A percentile compares a stretch with the other conserved stretches of the same genome.
Evolutionary conservation across 2,888 invertebrate species (phyloP).

Genomic region (Morinoia aosen): DNA sequence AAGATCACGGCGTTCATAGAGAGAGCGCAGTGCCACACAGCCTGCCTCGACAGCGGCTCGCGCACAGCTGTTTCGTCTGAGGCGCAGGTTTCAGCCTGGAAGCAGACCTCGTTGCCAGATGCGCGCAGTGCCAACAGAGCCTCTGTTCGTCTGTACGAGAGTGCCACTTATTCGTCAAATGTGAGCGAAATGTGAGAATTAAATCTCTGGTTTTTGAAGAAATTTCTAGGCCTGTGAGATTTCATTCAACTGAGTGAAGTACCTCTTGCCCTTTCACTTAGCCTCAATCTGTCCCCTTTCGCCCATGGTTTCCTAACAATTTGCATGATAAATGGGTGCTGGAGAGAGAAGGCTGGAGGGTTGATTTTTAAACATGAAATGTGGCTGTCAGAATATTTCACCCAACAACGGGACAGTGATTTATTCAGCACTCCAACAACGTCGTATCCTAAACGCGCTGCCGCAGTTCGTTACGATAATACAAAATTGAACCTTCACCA

Average conservation of each 20-base stretch:
- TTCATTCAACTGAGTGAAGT: neutral
- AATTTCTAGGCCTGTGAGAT: neutral
- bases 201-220: neutral
- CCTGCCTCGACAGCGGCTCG: neutral
- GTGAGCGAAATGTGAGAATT: neutral
- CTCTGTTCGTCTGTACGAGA: neutral
- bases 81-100: constrained; percentile 24
- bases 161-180: neutral
- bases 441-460: too few relatives aligned
- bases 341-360: neutral
- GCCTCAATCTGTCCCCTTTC: neutral
- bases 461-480: too few relatives aligned
- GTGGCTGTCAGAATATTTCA: too few relatives aligned
- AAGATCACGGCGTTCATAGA: neutral
- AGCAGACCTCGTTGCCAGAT: neutral
- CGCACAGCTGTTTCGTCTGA: constrained; percentile 33
- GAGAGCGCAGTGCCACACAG: neutral
- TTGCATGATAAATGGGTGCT: neutral
- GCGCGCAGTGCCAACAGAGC: constrained; percentile 15
- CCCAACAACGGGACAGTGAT: too few relatives aligned
- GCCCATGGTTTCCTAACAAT: neutral
- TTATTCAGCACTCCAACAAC: too few relatives aligned
- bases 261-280: neutral
- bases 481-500: too few relatives aligned
- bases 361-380: neutral